A percentile compares a stretch with the other conserved stretches of the same genome.
phyloP scores from a whole-genome alignment of 2,113 vertebrate species.

The Triplophysa siluroides region DNA sequence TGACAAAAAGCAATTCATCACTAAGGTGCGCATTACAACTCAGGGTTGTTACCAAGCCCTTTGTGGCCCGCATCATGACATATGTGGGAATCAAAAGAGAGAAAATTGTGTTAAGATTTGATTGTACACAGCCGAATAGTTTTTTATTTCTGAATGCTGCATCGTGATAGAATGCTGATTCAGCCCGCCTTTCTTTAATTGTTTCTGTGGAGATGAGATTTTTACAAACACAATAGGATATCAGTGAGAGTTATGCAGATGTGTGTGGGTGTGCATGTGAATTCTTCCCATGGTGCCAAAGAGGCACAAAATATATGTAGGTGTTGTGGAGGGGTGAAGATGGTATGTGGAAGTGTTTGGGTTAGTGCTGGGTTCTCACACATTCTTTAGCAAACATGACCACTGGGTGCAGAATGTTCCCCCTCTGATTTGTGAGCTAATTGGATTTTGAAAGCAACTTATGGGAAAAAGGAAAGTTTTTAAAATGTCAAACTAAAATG shows the following conservation, averaged over 20 bases:
- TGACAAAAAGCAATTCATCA: constrained; percentile 31
- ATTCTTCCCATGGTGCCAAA: constrained; percentile 11
- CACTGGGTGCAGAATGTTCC: too few relatives aligned
- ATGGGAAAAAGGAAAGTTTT: too few relatives aligned
- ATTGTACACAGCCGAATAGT: constrained; percentile 41
- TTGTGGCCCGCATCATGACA: neutral
- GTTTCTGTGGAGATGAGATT: too few relatives aligned
- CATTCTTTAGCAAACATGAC: constrained; percentile 9
- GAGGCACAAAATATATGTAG: neutral
- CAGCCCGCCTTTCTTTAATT: constrained; percentile 28
- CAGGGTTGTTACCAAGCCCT: neutral
- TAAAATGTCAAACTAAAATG: too few relatives aligned
- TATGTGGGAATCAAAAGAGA: constrained; percentile 18
- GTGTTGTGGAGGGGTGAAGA: constrained; percentile 8
- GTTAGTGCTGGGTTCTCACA: neutral
- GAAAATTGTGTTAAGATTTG: constrained; percentile 25
- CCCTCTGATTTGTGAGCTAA: too few relatives aligned
- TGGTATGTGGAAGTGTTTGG: constrained; percentile 20
- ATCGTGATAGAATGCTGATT: constrained; percentile 29
- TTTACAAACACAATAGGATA: constrained; percentile 35
- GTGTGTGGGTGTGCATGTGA: constrained; percentile 21
- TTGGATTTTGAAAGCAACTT: too few relatives aligned
- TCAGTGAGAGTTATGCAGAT: constrained; percentile 31
- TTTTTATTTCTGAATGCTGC: constrained; percentile 29
- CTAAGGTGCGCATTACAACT: constrained; percentile 1